These are phyloP conservation scores for Cinara cedri DNA, from an alignment of 2,888 invertebrate genomes.

Conservation along the genomic window DNA sequence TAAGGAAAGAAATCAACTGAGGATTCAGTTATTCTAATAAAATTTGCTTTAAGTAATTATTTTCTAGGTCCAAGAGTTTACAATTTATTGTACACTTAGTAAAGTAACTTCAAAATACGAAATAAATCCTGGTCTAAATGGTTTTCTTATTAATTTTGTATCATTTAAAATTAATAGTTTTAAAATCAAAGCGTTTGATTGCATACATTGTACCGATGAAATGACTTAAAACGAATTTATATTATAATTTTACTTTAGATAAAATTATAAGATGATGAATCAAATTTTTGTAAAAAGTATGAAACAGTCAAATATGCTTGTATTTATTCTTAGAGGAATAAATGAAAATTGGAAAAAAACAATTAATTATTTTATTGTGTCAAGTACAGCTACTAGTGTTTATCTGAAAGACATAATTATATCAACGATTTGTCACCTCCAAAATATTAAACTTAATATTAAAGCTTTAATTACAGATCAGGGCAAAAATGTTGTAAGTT, in stretches of 20 bases:
- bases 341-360: slow-evolving; percentile 18
- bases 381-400: neutral
- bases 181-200: too few species aligned
- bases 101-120: neutral
- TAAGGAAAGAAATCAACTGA: too few species aligned
- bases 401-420: slow-evolving; percentile 14
- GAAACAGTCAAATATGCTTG: neutral
- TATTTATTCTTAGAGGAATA: slow-evolving; percentile 30
- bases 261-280: neutral
- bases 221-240: too few species aligned
- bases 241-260: too few species aligned
- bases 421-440: too few species aligned
- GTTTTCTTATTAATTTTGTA: too few species aligned
- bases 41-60: too few species aligned
- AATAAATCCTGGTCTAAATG: too few species aligned
- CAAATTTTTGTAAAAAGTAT: neutral
- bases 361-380: slow-evolving; percentile 23
- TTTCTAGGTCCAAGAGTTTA: too few species aligned
- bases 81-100: neutral
- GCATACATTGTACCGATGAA: too few species aligned
- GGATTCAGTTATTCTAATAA: too few species aligned
- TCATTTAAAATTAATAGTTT: too few species aligned
- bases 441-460: slow-evolving; percentile 22
- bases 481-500: neutral
- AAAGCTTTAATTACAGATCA: slow-evolving; percentile 23